phyloP scores from a whole-genome alignment of 2,113 vertebrate genomes.

The Rafetus swinhoei region DNA sequence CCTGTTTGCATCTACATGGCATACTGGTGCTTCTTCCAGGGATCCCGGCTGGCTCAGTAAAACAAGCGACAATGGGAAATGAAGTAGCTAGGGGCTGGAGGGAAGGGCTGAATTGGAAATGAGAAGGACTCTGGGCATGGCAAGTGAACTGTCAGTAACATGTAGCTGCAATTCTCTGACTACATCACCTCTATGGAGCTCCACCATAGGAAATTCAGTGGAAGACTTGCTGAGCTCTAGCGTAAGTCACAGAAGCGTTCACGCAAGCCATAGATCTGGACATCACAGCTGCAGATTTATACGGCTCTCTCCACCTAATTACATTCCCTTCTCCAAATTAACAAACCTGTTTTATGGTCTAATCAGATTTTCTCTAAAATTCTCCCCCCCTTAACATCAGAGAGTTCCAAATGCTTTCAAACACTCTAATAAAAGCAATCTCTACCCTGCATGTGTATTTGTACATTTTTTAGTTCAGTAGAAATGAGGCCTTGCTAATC shows the following conservation, averaged over 20 bases:
- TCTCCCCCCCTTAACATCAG: background rate
- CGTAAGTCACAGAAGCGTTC: background rate
- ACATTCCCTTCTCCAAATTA: background rate
- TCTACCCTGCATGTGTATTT: background rate
- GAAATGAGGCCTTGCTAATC: background rate
- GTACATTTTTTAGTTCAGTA: background rate
- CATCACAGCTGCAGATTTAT: background rate
- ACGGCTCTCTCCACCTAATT: background rate
- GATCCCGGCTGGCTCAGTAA: background rate
- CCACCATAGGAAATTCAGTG: background rate
- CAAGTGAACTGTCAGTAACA: background rate
- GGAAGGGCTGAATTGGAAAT: background rate
- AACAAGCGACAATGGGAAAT: background rate
- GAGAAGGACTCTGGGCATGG: fast-evolving
- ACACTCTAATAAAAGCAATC: fast-evolving
- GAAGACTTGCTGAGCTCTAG: background rate
- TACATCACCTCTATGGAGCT: background rate
- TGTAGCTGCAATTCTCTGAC: background rate
- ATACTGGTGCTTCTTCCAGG: background rate
- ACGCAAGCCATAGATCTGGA: background rate
- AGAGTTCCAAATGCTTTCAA: background rate
- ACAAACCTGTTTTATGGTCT: background rate
- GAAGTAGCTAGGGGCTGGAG: background rate
- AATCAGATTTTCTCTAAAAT: background rate
- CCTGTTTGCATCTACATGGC: background rate